A percentile compares a stretch with the other conserved stretches of the same genome.
These are phyloP conservation scores for Diplazon laetatorius DNA, from an alignment of 2,888 invertebrate species.

Conservation along the genomic window DNA sequence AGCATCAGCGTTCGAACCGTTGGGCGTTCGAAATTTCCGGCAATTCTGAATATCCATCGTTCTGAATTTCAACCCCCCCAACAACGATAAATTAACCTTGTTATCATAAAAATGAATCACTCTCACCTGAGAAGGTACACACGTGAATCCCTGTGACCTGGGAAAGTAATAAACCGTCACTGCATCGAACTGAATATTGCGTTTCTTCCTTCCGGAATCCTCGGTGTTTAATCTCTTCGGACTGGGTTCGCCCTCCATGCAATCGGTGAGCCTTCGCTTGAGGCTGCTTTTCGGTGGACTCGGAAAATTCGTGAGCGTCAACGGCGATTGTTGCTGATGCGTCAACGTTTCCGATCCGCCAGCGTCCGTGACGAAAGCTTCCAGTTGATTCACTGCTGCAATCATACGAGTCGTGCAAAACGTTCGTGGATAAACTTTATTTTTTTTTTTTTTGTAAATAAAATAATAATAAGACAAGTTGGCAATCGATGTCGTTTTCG, in stretches of 20 bases:
- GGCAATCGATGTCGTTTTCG: constrained; percentile 30
- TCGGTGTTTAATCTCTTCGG: constrained; percentile 81
- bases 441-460: constrained; percentile 42
- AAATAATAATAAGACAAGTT: constrained; percentile 15
- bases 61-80: too few relatives aligned
- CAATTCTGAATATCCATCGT: too few relatives aligned
- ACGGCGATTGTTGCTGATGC: constrained; percentile 44
- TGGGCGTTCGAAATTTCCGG: too few relatives aligned
- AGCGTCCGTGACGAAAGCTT: constrained; percentile 69
- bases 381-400: constrained; percentile 73
- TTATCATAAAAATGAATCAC: background rate
- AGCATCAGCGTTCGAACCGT: too few relatives aligned
- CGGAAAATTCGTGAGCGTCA: constrained; percentile 73
- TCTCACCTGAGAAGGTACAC: constrained; percentile 93
- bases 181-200: constrained; percentile 93
- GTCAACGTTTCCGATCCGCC: constrained; percentile 58
- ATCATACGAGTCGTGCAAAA: too few relatives aligned
- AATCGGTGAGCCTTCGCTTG: constrained; percentile 85
- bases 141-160: constrained; percentile 94
- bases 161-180: constrained; percentile 98
- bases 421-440: too few relatives aligned
- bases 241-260: constrained; percentile 77
- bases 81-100: background rate
- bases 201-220: constrained; percentile 87
- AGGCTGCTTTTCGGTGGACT: constrained; percentile 86